Conservation (phyloP, 2,888 invertebrate species). For the Cheilosia urbana region DNA sequence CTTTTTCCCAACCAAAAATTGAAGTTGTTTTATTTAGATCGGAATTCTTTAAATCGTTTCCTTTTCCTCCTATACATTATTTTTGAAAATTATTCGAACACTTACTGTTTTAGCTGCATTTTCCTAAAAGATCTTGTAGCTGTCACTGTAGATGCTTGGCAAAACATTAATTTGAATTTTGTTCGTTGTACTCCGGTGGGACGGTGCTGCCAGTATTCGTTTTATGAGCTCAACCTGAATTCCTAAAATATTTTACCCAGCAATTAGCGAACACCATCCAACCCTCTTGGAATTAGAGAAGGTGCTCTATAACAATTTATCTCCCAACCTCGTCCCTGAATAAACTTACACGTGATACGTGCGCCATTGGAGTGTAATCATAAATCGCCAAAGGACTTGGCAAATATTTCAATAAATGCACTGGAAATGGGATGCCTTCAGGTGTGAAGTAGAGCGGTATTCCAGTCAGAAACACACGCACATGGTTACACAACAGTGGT, state of each 20-base stretch:
- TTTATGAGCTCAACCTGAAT: slow-evolving; percentile 52
- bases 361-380: slow-evolving; percentile 53
- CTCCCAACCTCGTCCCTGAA: slow-evolving; percentile 7
- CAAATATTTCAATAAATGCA: slow-evolving; percentile 68
- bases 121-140: neutral
- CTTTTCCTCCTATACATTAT: no score
- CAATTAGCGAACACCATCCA: slow-evolving; percentile 38
- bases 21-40: no score
- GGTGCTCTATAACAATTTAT: neutral
- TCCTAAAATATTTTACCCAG: slow-evolving; percentile 39
- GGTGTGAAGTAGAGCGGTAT: slow-evolving; percentile 42
- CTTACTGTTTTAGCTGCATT: no score
- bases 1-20: no score
- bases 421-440: slow-evolving; percentile 52
- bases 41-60: no score
- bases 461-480: slow-evolving; percentile 8
- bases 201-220: slow-evolving; percentile 1
- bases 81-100: no score
- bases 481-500: slow-evolving; percentile 26
- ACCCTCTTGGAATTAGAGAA: neutral
- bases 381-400: slow-evolving; percentile 61
- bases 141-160: neutral
- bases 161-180: slow-evolving; percentile 25
- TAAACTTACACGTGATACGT: slow-evolving; percentile 44
- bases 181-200: neutral